These are phyloP conservation scores for Sebastes dallii DNA, from an alignment of 2,797 vertebrate species.

Conservation along the genomic window DNA sequence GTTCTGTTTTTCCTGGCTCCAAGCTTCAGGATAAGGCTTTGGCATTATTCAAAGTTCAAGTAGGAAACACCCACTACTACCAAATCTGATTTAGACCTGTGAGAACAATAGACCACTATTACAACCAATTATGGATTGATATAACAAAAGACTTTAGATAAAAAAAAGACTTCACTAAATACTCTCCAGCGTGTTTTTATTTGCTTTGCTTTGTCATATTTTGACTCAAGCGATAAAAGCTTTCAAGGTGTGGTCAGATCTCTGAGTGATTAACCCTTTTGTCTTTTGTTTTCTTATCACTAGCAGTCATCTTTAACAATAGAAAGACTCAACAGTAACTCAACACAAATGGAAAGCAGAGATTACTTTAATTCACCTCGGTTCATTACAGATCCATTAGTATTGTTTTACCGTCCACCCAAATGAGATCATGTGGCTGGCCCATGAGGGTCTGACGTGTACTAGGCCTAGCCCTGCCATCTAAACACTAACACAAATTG, in stretches of 20 bases:
- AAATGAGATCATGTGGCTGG: neutral
- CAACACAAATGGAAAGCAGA: slow-evolving; percentile 22
- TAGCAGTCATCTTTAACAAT: slow-evolving; percentile 31
- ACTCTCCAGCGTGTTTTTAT: slow-evolving; percentile 19
- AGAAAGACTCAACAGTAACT: slow-evolving; percentile 29
- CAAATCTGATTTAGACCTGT: slow-evolving; percentile 2
- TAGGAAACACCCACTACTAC: neutral
- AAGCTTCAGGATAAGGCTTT: neutral
- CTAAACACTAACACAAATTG: neutral
- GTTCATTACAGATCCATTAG: slow-evolving; percentile 37
- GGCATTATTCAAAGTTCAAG: neutral
- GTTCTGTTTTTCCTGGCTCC: neutral
- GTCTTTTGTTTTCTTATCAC: slow-evolving; percentile 50
- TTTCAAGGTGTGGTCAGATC: slow-evolving; percentile 46
- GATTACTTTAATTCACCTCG: slow-evolving; percentile 9
- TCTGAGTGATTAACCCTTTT: slow-evolving; percentile 23
- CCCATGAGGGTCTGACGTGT: neutral
- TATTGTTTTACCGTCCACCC: slow-evolving; percentile 36
- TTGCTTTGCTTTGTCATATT: slow-evolving; percentile 35
- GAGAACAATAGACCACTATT: neutral
- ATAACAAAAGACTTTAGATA: neutral
- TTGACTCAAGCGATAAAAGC: slow-evolving; percentile 36
- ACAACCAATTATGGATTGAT: neutral
- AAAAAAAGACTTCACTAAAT: neutral
- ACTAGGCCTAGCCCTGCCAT: neutral